Conservation (phyloP, 1,140 invertebrate genomes). For the Epicauta chinensis region DNA sequence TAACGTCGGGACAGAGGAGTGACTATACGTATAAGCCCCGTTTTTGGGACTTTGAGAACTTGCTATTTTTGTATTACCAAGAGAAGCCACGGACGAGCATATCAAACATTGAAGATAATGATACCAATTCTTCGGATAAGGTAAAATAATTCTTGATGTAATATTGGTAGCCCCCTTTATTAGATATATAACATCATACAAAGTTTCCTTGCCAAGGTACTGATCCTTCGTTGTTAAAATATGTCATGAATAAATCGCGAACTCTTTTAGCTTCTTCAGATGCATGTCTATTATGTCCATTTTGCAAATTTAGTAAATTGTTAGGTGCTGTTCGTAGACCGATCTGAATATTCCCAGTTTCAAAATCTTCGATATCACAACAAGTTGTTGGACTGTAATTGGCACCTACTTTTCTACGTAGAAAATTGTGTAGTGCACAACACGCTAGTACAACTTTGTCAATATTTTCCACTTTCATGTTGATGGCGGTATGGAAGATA, state of each 20-base stretch:
- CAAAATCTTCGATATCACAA: neutral
- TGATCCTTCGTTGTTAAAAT: neutral
- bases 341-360: neutral
- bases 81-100: no score
- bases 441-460: constrained; percentile 26
- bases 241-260: neutral
- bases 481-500: constrained; percentile 33
- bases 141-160: no score
- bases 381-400: neutral
- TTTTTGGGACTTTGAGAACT: no score
- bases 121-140: no score
- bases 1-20: constrained; percentile 4
- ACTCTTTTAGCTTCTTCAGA: neutral
- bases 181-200: no score
- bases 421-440: constrained; percentile 3
- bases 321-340: neutral
- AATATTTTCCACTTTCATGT: constrained; percentile 18
- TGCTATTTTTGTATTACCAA: no score
- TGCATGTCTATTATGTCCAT: neutral
- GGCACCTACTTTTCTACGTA: neutral
- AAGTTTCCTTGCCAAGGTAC: neutral
- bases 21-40: no score
- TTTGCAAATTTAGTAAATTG: neutral
- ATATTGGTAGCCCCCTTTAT: no score
- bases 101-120: no score